phyloP scores from a whole-genome alignment of 2,797 vertebrate species.

The Numenius phaeopus region DNA sequence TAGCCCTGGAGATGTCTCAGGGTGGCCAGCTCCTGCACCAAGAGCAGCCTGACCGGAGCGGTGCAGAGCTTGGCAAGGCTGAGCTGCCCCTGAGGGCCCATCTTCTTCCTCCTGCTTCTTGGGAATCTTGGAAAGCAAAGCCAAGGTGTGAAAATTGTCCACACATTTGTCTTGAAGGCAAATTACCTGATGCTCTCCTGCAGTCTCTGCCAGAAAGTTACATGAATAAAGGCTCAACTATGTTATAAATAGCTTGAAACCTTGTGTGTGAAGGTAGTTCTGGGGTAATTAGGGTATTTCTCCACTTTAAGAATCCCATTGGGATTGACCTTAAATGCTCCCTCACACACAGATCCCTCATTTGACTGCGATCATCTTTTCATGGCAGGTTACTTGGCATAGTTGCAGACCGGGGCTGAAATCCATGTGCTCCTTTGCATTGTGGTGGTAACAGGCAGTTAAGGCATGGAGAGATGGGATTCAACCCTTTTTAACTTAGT shows the following conservation, averaged over 20 bases:
- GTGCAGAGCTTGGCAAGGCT: not conserved
- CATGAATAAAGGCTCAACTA: not conserved
- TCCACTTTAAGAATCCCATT: not conserved
- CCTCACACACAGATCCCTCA: not conserved
- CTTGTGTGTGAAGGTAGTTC: not conserved
- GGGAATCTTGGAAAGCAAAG: not conserved
- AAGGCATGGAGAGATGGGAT: not conserved
- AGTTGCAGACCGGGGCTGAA: not conserved
- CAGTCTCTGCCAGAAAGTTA: not conserved
- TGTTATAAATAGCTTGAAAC: not conserved
- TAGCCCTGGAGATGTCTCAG: not conserved
- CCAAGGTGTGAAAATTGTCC: not conserved
- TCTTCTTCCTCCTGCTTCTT: not conserved
- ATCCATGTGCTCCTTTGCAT: rapidly evolving
- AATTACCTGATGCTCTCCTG: not conserved
- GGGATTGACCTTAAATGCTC: not conserved
- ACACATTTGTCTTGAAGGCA: not conserved
- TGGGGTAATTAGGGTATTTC: not conserved
- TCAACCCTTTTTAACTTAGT: not conserved
- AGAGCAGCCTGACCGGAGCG: rapidly evolving
- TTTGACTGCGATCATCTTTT: not conserved
- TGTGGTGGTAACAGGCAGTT: not conserved
- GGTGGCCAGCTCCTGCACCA: rapidly evolving
- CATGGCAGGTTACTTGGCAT: not conserved
- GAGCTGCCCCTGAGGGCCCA: not conserved